phyloP scores from a whole-genome alignment of 1,140 invertebrate genomes.

The Phymorhynchus buccinoides region DNA sequence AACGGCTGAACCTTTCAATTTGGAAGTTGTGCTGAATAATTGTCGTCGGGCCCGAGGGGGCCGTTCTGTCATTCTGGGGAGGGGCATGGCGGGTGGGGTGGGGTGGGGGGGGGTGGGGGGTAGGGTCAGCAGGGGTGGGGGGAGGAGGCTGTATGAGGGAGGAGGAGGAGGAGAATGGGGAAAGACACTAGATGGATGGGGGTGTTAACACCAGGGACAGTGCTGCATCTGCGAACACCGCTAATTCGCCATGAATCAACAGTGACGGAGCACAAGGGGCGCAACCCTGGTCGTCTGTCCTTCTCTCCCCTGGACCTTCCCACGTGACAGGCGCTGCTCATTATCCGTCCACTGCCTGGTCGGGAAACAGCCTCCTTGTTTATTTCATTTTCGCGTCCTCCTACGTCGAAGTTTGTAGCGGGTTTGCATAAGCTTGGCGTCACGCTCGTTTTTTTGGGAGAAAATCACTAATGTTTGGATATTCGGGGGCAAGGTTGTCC shows the following conservation, averaged over 20 bases:
- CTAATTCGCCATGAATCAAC: conserved; percentile 39
- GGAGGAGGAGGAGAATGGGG: not conserved
- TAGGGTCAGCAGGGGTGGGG: too few relatives aligned
- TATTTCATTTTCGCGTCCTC: not conserved
- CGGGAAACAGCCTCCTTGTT: too few relatives aligned
- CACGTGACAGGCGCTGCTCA: conserved; percentile 31
- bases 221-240: conserved; percentile 40
- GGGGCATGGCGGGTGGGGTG: not conserved
- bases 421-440: too few relatives aligned
- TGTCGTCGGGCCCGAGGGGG: not conserved
- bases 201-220: conserved; percentile 35
- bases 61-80: conserved; percentile 23
- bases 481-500: too few relatives aligned
- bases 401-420: not conserved
- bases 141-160: too few relatives aligned
- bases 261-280: conserved; percentile 35
- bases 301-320: conserved; percentile 30
- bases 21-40: conserved; percentile 36
- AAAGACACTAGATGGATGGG: conserved; percentile 22
- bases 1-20: conserved; percentile 30
- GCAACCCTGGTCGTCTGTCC: conserved; percentile 37
- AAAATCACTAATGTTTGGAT: too few relatives aligned
- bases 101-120: too few relatives aligned
- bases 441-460: too few relatives aligned
- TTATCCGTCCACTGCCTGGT: conserved; percentile 18